Base-by-base conservation (phyloP, 2,888 invertebrate genomes). In the Ypsolopha scabrella region DNA sequence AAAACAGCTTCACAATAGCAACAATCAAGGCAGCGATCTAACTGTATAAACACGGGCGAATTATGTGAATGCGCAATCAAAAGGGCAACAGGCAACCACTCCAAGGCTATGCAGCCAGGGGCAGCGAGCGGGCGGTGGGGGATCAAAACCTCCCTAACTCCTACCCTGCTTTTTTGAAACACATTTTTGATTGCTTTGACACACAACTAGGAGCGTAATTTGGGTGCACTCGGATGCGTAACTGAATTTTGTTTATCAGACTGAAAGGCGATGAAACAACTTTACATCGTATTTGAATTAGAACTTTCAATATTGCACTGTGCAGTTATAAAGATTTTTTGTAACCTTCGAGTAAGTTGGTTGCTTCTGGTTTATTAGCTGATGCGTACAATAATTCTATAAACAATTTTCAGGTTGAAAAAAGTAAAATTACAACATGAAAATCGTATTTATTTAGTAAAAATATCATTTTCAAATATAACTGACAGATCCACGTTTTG, bases 11-110 rank as follows among this genome's bases (percentile, higher is more conserved):
- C 75, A 85, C 85, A 83, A 85, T 81, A 81, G 80, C 74, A 80
- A 79, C 83, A 83, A 86, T 83, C 82, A 82, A 82, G 78, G 72
- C 80, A 80, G 72, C 80, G 80, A 83, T 85, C 83, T 82, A 83
- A 85, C 80, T 81, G 80, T 81, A 82, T 82, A 82, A 82, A 83
- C 80, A 80, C 74, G 77, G 78, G 45, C 44, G 14, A 71, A 81
- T 81, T 82, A 41, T 43, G 41, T 14, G 43, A 86, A 85, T 82
- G 78, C 74, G 76, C 83, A 85, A 82, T 83, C 82, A 85, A 82
- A 82, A 83, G 82, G 82, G 83, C 82, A 80, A 71, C 71, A 70
- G 73, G 67, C 70, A 67, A 72, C 72, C 70, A 65, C 73, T 67
- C 59, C 67, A 72, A 75, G 77, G 74, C 68, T 68, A 11, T 36